Base-by-base conservation (phyloP, 2,888 invertebrate genomes). In the Metalampra italica region DNA sequence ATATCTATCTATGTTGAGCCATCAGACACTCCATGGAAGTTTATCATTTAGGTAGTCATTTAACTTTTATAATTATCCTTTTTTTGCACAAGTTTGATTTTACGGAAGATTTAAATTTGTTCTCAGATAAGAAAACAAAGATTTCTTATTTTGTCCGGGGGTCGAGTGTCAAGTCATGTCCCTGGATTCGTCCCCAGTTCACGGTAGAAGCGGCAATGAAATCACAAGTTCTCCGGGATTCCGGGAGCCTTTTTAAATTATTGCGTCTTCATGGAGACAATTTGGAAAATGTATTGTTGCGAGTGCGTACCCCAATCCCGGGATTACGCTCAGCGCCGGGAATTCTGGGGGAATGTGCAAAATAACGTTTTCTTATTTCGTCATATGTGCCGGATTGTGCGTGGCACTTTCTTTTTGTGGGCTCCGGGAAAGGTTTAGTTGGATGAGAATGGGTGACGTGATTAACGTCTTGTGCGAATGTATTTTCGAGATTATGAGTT, bases 261-360 rank as follows among this genome's bases (percentile, higher is more conserved):
- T 83, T 71, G 74, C 80, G 75, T 73, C 71, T 81, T 81, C 75
- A 75, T 68, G 76, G 71, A 76, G 76, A 84, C 83, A 81, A 84
- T 85, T 84, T 78, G 60, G 71, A 60, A 71, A 82, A 83, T 78
- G 82, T 81, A 82, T 83, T 69, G 73, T 73, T 60, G 69, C 56
- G 63, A 65, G 67, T 68, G 49, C 49, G 49, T 52, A 52, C 52
- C 43, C 48, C 52, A 52, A 52, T 49, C 49, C 52, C 55, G 60
- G 75, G 78, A 82, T 83, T 80, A 81, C 71, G 62, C 57, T 64
- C 59, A 61, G 67, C 64, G 69, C 39, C 15, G 40, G 47, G 41
- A 40, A 46, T 46, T 46, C 29, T 14, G 39, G 14, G 41, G 43
- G 39, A 50, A 44, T 50, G 46, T 47, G 37, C 47, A 47, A 44